Conservation (phyloP, 92 coral and sea anemone genomes). For the Zoanthus sociatus region DNA sequence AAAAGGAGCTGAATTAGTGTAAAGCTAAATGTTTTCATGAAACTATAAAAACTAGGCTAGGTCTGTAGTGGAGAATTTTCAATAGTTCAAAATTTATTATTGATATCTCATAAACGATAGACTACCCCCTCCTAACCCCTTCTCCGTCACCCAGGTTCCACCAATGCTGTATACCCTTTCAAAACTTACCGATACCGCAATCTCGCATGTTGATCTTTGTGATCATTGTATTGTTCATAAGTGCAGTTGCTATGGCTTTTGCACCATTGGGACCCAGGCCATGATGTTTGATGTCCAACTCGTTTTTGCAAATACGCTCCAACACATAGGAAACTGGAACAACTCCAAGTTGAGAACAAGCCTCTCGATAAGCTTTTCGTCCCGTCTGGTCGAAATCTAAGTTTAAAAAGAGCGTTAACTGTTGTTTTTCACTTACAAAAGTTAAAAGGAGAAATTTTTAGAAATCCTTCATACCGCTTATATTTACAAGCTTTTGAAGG, state of each 20-base stretch:
- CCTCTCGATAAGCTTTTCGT: slow-evolving; percentile 81
- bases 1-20: too few species aligned
- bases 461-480: too few species aligned
- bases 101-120: too few species aligned
- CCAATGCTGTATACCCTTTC: neutral
- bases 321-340: slow-evolving; percentile 94
- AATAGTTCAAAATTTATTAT: too few species aligned
- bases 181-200: slow-evolving; percentile 81
- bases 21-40: too few species aligned
- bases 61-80: too few species aligned
- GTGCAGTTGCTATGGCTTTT: slow-evolving; percentile 83
- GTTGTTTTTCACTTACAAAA: too few species aligned
- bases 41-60: too few species aligned
- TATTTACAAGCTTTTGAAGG: too few species aligned
- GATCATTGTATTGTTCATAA: slow-evolving; percentile 81
- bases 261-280: slow-evolving; percentile 97
- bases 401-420: too few species aligned
- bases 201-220: slow-evolving; percentile 80
- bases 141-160: neutral
- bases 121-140: neutral
- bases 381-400: slow-evolving; percentile 89
- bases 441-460: too few species aligned
- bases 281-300: slow-evolving; percentile 87
- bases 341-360: slow-evolving; percentile 79
- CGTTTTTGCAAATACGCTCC: slow-evolving; percentile 77